Base-by-base conservation (phyloP, 2,113 vertebrate species). In the Alethe castanea region DNA sequence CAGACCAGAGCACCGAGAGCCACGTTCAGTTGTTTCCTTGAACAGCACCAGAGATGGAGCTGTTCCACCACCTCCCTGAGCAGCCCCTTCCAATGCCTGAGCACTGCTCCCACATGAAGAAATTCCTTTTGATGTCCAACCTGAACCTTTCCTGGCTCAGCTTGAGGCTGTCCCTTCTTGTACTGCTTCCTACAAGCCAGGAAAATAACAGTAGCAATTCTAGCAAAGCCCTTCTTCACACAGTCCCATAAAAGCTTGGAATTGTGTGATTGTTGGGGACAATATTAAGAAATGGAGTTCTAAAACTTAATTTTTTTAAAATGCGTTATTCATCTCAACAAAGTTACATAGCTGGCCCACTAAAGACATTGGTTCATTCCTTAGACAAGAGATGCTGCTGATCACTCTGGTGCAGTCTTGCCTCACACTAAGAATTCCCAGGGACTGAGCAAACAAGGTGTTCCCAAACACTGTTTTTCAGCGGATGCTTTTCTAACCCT, bases 11-110 rank as follows among this genome's bases (percentile, higher is more conserved):
- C 61, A 35, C 50, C 11, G 35, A 50, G 25, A 57, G 44, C 44
- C 52, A 42, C 0, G 0, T 25, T 38, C 42, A 25, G 52, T 3
- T 10, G 4, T 2, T 2, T 42, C 82, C 25, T 4, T 35, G 35
- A 9, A 42, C 35, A 57, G 8, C 7, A 42, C 35, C 31, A 50
- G 31, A 31, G 19, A 48, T 50, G 31, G 25, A 24, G 10, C 26
- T 52, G 57, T 44, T 48, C 42, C 36, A 42, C 7, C 20, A 42
- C 25, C 16, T 9, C 7, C 31, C 31, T 35, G 61, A 36, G 52
- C 31, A 76, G 52, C 44, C 35, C 29, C 19, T 85, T 2, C 35
- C 52, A 35, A 11, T 2, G 29, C 19, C 44, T 22, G 31, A 50
- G 12, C 52, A 59, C 11, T 1, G 1, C 4, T 42, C 2, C 24